Percentiles rank a stretch among this genome's conserved stretches.
Evolutionary conservation across 53 echinoderm and acorn worm species (phyloP).

Genomic region (Echinarachnius parma): DNA sequence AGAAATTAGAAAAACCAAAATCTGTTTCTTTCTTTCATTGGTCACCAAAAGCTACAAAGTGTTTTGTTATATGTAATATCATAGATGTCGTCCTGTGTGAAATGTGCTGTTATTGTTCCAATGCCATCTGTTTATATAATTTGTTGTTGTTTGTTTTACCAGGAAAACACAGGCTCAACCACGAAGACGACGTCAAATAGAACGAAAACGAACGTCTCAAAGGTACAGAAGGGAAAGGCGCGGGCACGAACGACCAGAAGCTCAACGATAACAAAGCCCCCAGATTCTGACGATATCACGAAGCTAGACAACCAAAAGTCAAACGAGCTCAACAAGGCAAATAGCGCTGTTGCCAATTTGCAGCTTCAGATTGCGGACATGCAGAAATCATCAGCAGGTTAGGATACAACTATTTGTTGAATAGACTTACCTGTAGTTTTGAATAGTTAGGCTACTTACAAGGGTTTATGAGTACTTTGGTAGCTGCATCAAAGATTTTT

Average conservation of each 20-base stretch:
- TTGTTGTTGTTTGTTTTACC: neutral
- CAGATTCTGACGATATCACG: conserved; percentile 69
- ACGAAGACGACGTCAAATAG: conserved; percentile 67
- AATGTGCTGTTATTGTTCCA: neutral
- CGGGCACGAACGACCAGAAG: conserved; percentile 65
- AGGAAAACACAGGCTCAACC: conserved; percentile 90
- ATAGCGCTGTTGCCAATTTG: conserved; percentile 53
- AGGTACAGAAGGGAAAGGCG: conserved; percentile 80
- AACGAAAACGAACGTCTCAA: conserved; percentile 65
- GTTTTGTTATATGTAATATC: too few species aligned
- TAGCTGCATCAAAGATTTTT: too few species aligned
- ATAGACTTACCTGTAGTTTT: too few species aligned
- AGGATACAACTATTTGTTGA: too few species aligned
- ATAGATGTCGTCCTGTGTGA: neutral
- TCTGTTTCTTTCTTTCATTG: too few species aligned
- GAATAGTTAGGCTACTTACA: too few species aligned
- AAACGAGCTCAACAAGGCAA: conserved; percentile 59
- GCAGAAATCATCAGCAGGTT: conserved; percentile 96
- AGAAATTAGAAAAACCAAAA: too few species aligned
- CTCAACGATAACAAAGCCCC: conserved; percentile 77
- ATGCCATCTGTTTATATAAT: neutral
- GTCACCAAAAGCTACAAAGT: too few species aligned
- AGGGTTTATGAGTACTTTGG: too few species aligned
- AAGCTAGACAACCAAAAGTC: conserved; percentile 81
- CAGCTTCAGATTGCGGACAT: conserved; percentile 80